Evolutionary conservation across 2,888 invertebrate genomes (phyloP).

Genomic region (Papilio demoleus): DNA sequence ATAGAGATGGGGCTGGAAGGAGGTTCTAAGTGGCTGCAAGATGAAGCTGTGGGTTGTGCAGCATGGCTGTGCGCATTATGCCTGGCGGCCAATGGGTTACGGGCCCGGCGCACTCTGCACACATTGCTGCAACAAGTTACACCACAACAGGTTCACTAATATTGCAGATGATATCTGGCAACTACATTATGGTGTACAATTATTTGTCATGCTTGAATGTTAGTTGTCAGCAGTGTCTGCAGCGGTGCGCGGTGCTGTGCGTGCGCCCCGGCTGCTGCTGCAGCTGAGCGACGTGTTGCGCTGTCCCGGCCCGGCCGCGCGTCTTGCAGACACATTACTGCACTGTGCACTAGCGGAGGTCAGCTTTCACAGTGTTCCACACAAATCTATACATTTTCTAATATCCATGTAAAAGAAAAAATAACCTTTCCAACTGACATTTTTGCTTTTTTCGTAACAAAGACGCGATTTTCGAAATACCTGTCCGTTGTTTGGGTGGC

Average conservation of each 20-base stretch:
- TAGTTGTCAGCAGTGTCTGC: too few relatives aligned
- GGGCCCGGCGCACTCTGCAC: constrained; percentile 22
- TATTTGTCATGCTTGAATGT: too few relatives aligned
- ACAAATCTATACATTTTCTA: too few relatives aligned
- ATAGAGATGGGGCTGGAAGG: constrained; percentile 24
- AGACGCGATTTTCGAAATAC: too few relatives aligned
- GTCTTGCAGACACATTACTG: constrained; percentile 12
- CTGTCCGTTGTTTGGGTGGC: too few relatives aligned
- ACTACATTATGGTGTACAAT: too few relatives aligned
- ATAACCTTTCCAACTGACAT: too few relatives aligned
- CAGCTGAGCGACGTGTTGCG: constrained; percentile 35
- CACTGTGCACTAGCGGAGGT: constrained; percentile 27
- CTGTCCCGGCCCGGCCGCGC: constrained; percentile 16
- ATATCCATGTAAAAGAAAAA: too few relatives aligned
- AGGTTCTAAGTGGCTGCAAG: constrained; percentile 28
- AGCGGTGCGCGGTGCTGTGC: constrained; percentile 17
- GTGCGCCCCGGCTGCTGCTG: constrained; percentile 25
- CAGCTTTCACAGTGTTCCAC: too few relatives aligned
- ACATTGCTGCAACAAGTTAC: constrained; percentile 22
- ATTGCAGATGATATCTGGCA: too few relatives aligned
- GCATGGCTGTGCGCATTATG: constrained; percentile 21
- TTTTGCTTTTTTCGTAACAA: too few relatives aligned
- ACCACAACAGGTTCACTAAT: constrained; percentile 7
- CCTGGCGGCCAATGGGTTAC: constrained; percentile 4
- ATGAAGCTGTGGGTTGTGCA: constrained; percentile 26